Base-by-base conservation (phyloP, 2,113 vertebrate genomes). In the Lasiurus cinereus region DNA sequence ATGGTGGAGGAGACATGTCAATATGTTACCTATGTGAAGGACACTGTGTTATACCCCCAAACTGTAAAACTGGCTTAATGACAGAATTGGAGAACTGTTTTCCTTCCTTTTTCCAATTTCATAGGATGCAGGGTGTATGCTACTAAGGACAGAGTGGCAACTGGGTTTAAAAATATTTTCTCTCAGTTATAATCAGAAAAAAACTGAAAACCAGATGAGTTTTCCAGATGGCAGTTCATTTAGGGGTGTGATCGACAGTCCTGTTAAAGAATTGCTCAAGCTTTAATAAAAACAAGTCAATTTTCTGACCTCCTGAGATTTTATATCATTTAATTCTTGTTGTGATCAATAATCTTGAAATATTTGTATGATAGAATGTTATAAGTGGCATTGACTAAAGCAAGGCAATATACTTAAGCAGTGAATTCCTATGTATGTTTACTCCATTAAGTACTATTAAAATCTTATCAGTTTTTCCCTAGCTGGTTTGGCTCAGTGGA, bases 161-260 rank as follows among this genome's bases (percentile, higher is more conserved):
- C 27, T 88, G 24, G 16, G 8, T 70, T 96, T 95, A 16, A 93
- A 97, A 88, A 74, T 86, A 83, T 79, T 91, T 92, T 31, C 15
- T 93, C 91, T 92, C 67, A 88, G 84, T 91, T 96, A 95, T 90
- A 94, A 88, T 83, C 87, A 94, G n/a, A 39, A 92, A 87, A 77
- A 91, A 83, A 83, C 27, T 83, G 79, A 48, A 83, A 94, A 70
- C 76, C 76, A 94, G 62, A 78, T 95, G 92, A 76, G 7, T 96
- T 91, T 90, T 92, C 33, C 36, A 66, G 90, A 73, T 16, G 31
- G 31, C 36, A 74, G 88, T 82, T 82, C 43, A 86, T 94, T 95
- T 94, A 85, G 46, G 10, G 16, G 24, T 76, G 5, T 96, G 72
- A 93, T 88, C 92, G 66, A 93, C 88, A 94, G 48, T 82, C 18